Percentiles rank a stretch among this genome's conserved stretches.
phyloP scores from a whole-genome alignment of 2,888 invertebrate species.

The Acrobasis repandana region DNA sequence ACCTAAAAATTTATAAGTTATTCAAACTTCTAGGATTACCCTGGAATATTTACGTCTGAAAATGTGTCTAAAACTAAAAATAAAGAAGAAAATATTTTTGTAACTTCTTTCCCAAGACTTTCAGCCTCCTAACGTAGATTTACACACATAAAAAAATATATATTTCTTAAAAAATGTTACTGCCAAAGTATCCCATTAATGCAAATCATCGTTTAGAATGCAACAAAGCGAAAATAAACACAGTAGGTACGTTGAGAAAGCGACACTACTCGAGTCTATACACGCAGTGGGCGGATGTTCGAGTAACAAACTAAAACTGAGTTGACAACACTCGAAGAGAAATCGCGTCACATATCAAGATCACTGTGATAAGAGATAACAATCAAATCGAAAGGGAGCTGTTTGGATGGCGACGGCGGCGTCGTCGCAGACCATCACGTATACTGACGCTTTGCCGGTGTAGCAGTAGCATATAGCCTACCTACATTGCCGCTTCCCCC shows the following conservation, averaged over 20 bases:
- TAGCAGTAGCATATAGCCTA: conserved; percentile 42
- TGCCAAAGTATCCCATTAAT: conserved; percentile 38
- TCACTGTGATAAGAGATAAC: conserved; percentile 50
- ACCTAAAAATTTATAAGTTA: not conserved
- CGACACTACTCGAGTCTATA: not conserved
- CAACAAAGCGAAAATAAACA: conserved; percentile 21
- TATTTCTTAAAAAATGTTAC: conserved; percentile 38
- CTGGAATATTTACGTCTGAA: not conserved
- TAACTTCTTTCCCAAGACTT: too few species aligned
- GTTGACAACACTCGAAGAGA: conserved; percentile 36
- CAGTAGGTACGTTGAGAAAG: conserved; percentile 11
- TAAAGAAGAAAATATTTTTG: not conserved
- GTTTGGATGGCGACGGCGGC: conserved; percentile 34
- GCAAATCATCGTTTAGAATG: conserved; percentile 23
- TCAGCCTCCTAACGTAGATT: not conserved
- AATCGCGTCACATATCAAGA: conserved; percentile 42
- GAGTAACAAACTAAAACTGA: conserved; percentile 9
- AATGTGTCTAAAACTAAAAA: not conserved
- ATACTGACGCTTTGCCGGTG: conserved; percentile 60
- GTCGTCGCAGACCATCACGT: conserved; percentile 52
- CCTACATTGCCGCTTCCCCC: conserved; percentile 53
- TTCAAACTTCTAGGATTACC: conserved; percentile 9
- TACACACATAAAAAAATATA: not conserved
- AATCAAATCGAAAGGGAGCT: conserved; percentile 38
- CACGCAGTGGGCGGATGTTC: conserved; percentile 10